Conservation (phyloP, 2,888 invertebrate species). For the Clivina fossor region DNA sequence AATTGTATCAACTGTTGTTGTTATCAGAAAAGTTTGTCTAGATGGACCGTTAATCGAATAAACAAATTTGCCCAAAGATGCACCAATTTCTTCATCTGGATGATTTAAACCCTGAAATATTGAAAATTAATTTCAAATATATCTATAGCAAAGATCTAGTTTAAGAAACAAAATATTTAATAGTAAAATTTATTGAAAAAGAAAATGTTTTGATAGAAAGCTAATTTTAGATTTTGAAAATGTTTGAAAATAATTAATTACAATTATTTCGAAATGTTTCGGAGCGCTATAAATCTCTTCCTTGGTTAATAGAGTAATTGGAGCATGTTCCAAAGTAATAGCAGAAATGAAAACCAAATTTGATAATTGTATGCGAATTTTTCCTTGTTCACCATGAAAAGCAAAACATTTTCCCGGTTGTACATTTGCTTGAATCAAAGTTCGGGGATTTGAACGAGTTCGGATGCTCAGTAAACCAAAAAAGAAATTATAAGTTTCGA, state of each 20-base stretch:
- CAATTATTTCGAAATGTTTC: conserved; percentile 54
- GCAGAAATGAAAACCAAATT: conserved; percentile 54
- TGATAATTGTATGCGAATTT: conserved; percentile 58
- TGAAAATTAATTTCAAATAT: too few species aligned
- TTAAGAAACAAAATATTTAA: not conserved
- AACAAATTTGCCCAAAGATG: conserved; percentile 55
- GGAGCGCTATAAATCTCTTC: conserved; percentile 60
- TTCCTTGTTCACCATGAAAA: conserved; percentile 58
- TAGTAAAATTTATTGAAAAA: not conserved
- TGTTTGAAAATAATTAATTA: conserved; percentile 39
- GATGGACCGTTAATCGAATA: conserved; percentile 55
- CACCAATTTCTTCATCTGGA: conserved; percentile 32
- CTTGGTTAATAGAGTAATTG: conserved; percentile 51
- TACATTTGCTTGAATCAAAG: conserved; percentile 50
- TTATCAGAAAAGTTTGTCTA: conserved; percentile 56
- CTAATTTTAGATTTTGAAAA: not conserved
- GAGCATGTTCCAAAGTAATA: conserved; percentile 62
- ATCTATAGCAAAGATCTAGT: too few species aligned
- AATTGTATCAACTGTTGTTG: conserved; percentile 19
- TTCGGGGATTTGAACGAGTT: conserved; percentile 47
- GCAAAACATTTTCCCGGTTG: conserved; percentile 65
- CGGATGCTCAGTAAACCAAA: conserved; percentile 40
- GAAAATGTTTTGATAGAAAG: not conserved
- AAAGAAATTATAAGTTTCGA: conserved; percentile 39
- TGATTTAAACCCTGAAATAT: conserved; percentile 42